Base-by-base conservation (phyloP, 2,888 invertebrate species). In the Ornithoptera alexandrae region DNA sequence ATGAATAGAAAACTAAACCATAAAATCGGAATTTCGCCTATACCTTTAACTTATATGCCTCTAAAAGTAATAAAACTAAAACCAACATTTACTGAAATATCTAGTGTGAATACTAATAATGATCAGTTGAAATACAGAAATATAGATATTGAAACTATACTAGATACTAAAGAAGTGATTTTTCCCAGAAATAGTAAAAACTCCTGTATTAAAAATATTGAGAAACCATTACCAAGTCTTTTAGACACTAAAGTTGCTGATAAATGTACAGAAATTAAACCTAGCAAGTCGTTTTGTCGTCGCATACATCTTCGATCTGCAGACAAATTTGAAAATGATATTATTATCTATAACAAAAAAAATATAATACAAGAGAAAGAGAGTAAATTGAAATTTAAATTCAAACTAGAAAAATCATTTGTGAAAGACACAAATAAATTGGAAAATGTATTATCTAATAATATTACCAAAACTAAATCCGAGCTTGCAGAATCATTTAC, bases 21-120 rank as follows among this genome's bases (percentile, higher is more conserved):
- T 74, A 72, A 73, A 22, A 82, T 76, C 69, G 72, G 75, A 59
- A 72, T 76, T 56, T 77, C 81, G 60, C 78, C 85, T 0, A 92
- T 91, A 70, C 80, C 89, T 17, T 77, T 92, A 50, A 74, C 76
- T 18, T 90, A 87, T 74, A 71, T 75, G 53, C 84, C 88, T 39
- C 56, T 50, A 68, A 70, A 71, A 4, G n/a, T 60, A 70, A 30
- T 1, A 22, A 42, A 67, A 59, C 20, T 20, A 17, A 42, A 60
- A 67, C 24, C n/a, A 36, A n/a, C 18, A 36, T 39, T 5, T 56
- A 1, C n/a, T 39, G 57, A 64, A 10, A 10, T 17, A 1, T 10
- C 56, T 20, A 24, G 20, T n/a, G 15, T 24, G 4, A 15, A 4
- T 15, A 53, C 30, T 56, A n/a, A 18, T 53, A 57, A 56, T 20